phyloP scores from a whole-genome alignment of 2,113 vertebrate genomes.

The Climacteris rufus region DNA sequence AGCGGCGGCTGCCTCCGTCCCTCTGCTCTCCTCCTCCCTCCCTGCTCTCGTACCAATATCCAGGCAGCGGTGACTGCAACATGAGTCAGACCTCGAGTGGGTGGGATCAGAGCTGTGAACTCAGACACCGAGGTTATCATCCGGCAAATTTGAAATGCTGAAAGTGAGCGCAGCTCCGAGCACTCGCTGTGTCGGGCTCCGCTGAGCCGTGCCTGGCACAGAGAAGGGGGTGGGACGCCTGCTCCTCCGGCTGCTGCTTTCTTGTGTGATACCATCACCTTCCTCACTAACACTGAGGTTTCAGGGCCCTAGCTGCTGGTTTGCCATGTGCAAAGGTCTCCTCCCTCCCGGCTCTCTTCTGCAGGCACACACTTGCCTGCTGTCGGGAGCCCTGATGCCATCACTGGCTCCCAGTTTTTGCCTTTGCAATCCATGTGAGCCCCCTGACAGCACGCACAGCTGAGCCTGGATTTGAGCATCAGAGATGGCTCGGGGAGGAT shows the following conservation, averaged over 20 bases:
- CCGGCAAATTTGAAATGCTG: conserved; percentile 19
- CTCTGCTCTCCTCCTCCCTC: background rate
- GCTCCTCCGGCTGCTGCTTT: background rate
- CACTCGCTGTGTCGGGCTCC: fast-evolving
- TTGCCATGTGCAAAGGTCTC: background rate
- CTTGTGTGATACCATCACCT: background rate
- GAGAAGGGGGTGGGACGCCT: background rate
- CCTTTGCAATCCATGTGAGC: background rate
- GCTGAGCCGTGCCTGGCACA: background rate
- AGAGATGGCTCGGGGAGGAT: background rate
- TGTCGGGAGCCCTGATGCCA: fast-evolving
- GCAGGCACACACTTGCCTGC: background rate
- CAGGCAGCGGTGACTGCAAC: conserved; percentile 23
- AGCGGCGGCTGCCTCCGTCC: background rate
- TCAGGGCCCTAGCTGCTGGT: background rate
- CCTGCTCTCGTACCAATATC: background rate
- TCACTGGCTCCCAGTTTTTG: background rate
- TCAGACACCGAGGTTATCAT: background rate
- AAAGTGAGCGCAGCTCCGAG: background rate
- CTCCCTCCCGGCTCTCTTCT: background rate
- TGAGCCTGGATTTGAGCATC: background rate
- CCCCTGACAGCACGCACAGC: background rate
- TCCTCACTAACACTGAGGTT: background rate
- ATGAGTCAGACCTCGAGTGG: conserved; percentile 50
- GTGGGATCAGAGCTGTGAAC: conserved; percentile 24